Base-by-base conservation (phyloP, 1,140 invertebrate species). In the Diploscapter pachys region DNA sequence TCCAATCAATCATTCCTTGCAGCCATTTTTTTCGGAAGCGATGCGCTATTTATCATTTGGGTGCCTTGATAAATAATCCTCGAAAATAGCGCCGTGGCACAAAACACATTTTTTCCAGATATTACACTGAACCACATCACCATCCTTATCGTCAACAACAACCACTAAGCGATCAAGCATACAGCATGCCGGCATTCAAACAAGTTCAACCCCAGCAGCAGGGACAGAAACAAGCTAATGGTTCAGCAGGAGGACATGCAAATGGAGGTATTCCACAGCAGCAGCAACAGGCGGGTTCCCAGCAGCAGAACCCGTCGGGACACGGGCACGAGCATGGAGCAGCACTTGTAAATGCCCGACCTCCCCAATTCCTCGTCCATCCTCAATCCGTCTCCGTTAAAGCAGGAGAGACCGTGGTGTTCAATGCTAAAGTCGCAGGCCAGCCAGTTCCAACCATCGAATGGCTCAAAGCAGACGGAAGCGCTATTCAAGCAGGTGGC, bases 291-390 rank as follows among this genome's bases (percentile, higher is more conserved):
- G 76, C 71, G 63, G 71, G 53, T n/a, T 31, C 59, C 51, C 79
- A 78, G 50, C 73, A 73, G 57, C 77, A 74, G 65, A 63, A 67
- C 49, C 74, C 76, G 52, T 57, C 64, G 56, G 50, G 63, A 70
- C 68, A 75, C 73, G 63, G 52, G 55, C 67, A 70, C 67, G 74
- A 70, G 52, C 67, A 76, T 63, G 74, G 74, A 76, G 67, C 74
- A 76, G 74, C 74, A 76, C 67, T 71, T 8, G 74, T 71, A 13
- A 62, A 70, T 31, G 59, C 74, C 31, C 77, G 87, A 88, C 81
- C 81, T 52, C 82, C 81, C 48, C 82, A 84, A 65, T 83, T 84
- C 77, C 50, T 75, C 8, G 81, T 83, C 8, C 70, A 79, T 69
- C 81, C 81, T 49, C 78, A 81, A 55, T 73, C 81, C 4, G 62